Conservation (phyloP, 2,113 vertebrate species). For the Cynopterus brachyotis region DNA sequence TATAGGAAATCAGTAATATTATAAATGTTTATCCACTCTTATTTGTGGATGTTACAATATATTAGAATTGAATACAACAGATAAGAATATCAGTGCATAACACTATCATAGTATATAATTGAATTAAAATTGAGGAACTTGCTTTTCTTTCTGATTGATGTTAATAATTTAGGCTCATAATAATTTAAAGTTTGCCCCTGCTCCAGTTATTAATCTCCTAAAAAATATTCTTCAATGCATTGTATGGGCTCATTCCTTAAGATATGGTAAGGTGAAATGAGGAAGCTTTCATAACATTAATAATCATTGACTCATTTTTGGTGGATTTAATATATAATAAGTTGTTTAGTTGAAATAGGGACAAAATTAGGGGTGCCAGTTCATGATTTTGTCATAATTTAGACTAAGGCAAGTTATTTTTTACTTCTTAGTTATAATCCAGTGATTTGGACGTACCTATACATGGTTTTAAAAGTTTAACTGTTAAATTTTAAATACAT, state of each 20-base stretch:
- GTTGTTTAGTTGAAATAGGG: no score
- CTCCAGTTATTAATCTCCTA: no score
- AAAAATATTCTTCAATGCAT: no score
- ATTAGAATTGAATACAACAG: background rate
- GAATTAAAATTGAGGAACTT: background rate
- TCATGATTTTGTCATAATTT: background rate
- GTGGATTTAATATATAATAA: no score
- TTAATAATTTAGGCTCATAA: no score
- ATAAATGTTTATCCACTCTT: background rate
- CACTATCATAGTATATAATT: background rate
- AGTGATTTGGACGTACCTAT: background rate
- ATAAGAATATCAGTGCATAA: background rate
- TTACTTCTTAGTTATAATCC: background rate
- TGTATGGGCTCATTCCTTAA: no score
- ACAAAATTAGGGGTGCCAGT: no score
- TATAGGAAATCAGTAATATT: background rate
- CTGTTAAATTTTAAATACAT: conserved; percentile 53
- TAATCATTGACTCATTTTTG: no score
- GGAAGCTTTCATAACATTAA: no score
- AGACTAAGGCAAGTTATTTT: background rate
- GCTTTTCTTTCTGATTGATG: no score
- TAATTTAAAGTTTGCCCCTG: no score
- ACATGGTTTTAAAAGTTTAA: conserved; percentile 40
- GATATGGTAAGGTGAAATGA: no score
- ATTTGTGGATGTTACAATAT: background rate